Base-by-base conservation (phyloP, 92 coral and sea anemone genomes). In the Epizoanthus rinbou region DNA sequence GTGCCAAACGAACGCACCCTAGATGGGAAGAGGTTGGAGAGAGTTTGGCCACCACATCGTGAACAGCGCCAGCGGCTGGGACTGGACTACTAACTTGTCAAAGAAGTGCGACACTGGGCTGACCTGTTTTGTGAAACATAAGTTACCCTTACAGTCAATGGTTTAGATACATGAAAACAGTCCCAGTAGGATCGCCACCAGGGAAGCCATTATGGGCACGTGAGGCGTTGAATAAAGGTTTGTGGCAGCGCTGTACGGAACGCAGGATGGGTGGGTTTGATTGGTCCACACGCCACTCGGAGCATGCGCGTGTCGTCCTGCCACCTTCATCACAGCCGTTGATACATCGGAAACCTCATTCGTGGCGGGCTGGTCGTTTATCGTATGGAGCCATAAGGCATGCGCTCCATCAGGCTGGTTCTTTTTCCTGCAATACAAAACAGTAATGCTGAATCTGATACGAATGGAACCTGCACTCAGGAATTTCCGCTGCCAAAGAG, bases 221-320 rank as follows among this genome's bases (percentile, higher is more conserved):
- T 78, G 71, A 39, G 43, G 19, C 15, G 82, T 57, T 35, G 22
- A 37, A 24, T 69, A 62, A n/a, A 78, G 71, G 45, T 69, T 21
- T 16, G 87, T 50, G 22, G 93, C 90, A 28, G 85, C 90, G 59
- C 79, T 85, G 75, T 88, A 91, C 0, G 98, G 94, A 53, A 85
- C 87, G 58, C 98, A 93, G 31, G 88, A 69, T 11, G 90, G 84
- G 79, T 87, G 91, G 16, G 98, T 87, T 70, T 82, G 88, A 76
- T 89, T 89, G 37, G 74, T 87, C 79, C 87, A 88, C 19, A 90
- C 90, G 25, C 90, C 98, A 17, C 57, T 43, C 16, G 98, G 93
- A 41, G 72, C 81, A 71, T 91, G 98, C 58, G 98, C 98, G 82
- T 91, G 94, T 50, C 93, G 87, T 16, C 98, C 98, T 57, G 87